Evolutionary conservation across 2,888 invertebrate genomes (phyloP).

Genomic region (Smittia aterrima): DNA sequence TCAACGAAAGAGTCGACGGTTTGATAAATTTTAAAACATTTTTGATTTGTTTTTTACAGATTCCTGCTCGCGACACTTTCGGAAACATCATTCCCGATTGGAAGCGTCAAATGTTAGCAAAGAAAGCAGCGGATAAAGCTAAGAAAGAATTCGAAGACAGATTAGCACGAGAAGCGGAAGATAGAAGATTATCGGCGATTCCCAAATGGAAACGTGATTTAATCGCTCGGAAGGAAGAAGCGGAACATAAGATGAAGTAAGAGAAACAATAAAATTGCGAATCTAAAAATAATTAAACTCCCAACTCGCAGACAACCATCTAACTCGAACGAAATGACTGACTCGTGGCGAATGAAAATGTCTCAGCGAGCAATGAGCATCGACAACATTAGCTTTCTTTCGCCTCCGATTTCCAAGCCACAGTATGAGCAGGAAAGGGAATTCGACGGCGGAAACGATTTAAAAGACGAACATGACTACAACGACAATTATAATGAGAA

Average conservation of each 20-base stretch:
- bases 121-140: conserved; percentile 91
- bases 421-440: conserved; percentile 49
- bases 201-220: conserved; percentile 94
- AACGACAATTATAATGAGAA: conserved; percentile 41
- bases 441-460: conserved; percentile 48
- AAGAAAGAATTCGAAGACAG: conserved; percentile 86
- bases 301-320: neutral
- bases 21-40: neutral
- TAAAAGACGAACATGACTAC: conserved; percentile 45
- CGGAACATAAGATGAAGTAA: conserved; percentile 75
- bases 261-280: conserved; percentile 46
- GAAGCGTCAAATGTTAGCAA: conserved; percentile 94
- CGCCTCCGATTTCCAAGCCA: conserved; percentile 46
- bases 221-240: conserved; percentile 75
- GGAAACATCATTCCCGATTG: conserved; percentile 90
- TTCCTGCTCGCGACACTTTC: conserved; percentile 83
- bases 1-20: neutral
- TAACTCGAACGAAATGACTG: conserved; percentile 36
- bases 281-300: conserved; percentile 24
- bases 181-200: conserved; percentile 78
- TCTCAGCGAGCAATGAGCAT: conserved; percentile 61
- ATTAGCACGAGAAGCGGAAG: conserved; percentile 78
- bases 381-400: conserved; percentile 60
- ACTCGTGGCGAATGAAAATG: conserved; percentile 55
- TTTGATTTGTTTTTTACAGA: conserved; percentile 56